Percentiles rank a stretch among this genome's conserved stretches.
Evolutionary conservation across 2,888 invertebrate genomes (phyloP).

Genomic region (Empis livida): DNA sequence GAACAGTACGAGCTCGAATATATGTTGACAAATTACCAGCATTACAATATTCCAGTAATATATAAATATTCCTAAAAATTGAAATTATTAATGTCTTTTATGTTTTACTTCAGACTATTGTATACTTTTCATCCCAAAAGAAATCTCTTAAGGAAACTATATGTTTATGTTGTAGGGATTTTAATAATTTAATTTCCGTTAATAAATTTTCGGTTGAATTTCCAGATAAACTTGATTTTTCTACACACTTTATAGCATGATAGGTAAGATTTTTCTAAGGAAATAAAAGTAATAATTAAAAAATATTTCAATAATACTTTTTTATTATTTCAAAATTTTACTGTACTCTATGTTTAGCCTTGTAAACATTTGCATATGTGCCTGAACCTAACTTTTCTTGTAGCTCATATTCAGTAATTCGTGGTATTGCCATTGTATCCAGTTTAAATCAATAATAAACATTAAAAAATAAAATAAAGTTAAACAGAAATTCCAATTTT

Average conservation of each 20-base stretch:
- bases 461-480: too few relatives aligned
- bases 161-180: constrained; percentile 62
- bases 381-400: constrained; percentile 67
- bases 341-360: constrained; percentile 43
- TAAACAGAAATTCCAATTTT: too few relatives aligned
- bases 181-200: constrained; percentile 68
- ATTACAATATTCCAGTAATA: constrained; percentile 77
- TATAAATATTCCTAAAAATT: constrained; percentile 55
- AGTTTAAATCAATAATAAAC: too few relatives aligned
- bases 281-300: constrained; percentile 25
- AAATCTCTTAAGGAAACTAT: constrained; percentile 77
- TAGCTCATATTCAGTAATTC: constrained; percentile 53
- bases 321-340: not conserved
- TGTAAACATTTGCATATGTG: constrained; percentile 74
- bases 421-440: constrained; percentile 24
- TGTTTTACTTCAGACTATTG: too few relatives aligned
- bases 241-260: constrained; percentile 73
- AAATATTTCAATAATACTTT: not conserved
- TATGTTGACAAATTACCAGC: constrained; percentile 71
- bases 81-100: too few relatives aligned
- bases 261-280: constrained; percentile 48
- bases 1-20: constrained; percentile 50
- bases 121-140: constrained; percentile 58
- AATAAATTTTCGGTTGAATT: constrained; percentile 66
- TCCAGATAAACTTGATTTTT: constrained; percentile 55